phyloP scores from a whole-genome alignment of 2,113 vertebrate species.

The Cettia cetti region DNA sequence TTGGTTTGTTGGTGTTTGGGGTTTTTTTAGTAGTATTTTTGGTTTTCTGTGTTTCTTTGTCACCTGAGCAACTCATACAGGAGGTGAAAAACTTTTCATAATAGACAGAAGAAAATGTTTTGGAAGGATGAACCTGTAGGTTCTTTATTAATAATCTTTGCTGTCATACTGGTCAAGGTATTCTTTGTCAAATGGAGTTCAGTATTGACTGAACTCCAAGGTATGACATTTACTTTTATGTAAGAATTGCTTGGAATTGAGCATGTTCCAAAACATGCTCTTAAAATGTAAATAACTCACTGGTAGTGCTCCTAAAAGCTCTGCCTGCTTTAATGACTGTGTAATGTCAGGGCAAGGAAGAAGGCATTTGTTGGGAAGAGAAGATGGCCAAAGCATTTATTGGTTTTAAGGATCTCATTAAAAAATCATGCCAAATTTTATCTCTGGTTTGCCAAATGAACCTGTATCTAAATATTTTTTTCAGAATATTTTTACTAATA shows the following conservation, averaged over 20 bases:
- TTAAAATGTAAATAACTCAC: neutral
- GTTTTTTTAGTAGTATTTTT: neutral
- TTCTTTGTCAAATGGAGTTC: constrained; percentile 5
- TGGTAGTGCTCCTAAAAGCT: neutral
- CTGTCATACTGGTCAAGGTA: neutral
- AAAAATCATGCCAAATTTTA: neutral
- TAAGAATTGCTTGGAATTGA: neutral
- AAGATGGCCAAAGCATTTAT: neutral
- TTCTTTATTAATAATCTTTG: neutral
- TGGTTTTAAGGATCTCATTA: neutral
- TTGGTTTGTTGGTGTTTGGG: neutral
- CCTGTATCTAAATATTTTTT: neutral
- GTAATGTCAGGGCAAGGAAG: neutral
- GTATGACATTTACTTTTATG: constrained; percentile 11
- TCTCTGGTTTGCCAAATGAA: neutral
- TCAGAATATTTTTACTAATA: neutral
- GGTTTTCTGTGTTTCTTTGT: neutral
- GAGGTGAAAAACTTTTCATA: neutral
- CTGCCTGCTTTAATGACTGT: neutral
- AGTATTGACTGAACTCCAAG: neutral
- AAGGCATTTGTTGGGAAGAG: neutral
- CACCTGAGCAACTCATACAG: neutral
- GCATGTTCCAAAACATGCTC: neutral
- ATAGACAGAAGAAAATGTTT: constrained; percentile 29
- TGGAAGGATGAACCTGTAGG: neutral